phyloP scores from a whole-genome alignment of 2,113 vertebrate species.

The Chauna torquata region DNA sequence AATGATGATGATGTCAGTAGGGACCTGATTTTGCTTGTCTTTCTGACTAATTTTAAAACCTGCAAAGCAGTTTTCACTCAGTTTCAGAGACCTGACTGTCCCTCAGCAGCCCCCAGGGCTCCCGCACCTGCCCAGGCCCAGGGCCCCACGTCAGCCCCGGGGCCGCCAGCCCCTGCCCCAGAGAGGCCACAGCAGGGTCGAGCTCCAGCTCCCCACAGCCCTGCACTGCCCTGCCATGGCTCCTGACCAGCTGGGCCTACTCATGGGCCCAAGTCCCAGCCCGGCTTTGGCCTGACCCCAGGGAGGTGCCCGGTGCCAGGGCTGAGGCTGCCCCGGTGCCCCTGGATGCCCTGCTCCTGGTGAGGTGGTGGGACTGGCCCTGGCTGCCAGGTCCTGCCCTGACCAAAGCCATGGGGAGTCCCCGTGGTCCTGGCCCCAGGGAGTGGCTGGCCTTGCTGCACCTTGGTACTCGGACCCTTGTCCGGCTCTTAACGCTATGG shows the following conservation, averaged over 20 bases:
- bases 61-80: not conserved
- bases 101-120: not conserved
- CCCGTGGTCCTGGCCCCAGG: accelerated
- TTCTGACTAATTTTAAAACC: not conserved
- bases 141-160: accelerated
- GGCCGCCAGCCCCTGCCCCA: not conserved
- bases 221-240: not conserved
- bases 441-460: not conserved
- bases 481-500: not conserved
- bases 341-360: accelerated
- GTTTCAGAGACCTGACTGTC: not conserved
- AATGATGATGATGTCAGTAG: not conserved
- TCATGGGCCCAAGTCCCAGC: accelerated
- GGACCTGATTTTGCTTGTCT: not conserved
- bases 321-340: not conserved
- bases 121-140: not conserved
- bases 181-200: accelerated
- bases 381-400: not conserved
- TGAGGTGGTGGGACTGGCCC: not conserved
- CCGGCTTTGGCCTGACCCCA: accelerated
- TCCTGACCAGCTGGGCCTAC: accelerated
- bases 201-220: not conserved
- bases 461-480: accelerated
- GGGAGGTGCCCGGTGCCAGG: accelerated
- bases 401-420: accelerated